phyloP scores from a whole-genome alignment of 2,797 vertebrate species.

The Clarias laeviceps region DNA sequence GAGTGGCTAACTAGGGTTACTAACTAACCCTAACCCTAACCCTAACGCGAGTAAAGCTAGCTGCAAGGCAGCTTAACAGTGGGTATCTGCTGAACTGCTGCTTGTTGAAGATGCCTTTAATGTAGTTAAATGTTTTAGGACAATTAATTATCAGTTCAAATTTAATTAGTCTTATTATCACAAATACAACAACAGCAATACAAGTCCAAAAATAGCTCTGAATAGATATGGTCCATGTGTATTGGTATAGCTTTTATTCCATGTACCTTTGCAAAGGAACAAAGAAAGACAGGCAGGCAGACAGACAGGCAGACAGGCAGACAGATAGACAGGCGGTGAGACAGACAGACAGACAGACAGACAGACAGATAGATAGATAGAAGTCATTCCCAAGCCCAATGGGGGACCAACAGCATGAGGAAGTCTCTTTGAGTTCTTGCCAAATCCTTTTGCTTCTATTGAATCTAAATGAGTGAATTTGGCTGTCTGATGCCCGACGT shows the following conservation, averaged over 20 bases:
- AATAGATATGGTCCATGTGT: neutral
- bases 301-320: no score
- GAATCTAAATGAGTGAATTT: conserved; percentile 85
- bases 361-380: neutral
- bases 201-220: neutral
- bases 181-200: neutral
- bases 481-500: conserved; percentile 77
- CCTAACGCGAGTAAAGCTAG: neutral
- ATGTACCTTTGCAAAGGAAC: neutral
- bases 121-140: neutral
- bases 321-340: no score
- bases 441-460: conserved; percentile 53
- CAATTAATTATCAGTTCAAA: neutral
- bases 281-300: no score
- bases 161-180: neutral
- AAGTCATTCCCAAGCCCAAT: neutral
- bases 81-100: neutral
- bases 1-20: neutral
- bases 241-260: neutral
- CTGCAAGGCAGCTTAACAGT: neutral
- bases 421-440: conserved; percentile 37
- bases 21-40: no score
- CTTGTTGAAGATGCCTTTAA: neutral
- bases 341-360: no score
- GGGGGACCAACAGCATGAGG: conserved; percentile 16